Conservation (phyloP, 2,113 vertebrate genomes). For the Hemichromis elongatus region DNA sequence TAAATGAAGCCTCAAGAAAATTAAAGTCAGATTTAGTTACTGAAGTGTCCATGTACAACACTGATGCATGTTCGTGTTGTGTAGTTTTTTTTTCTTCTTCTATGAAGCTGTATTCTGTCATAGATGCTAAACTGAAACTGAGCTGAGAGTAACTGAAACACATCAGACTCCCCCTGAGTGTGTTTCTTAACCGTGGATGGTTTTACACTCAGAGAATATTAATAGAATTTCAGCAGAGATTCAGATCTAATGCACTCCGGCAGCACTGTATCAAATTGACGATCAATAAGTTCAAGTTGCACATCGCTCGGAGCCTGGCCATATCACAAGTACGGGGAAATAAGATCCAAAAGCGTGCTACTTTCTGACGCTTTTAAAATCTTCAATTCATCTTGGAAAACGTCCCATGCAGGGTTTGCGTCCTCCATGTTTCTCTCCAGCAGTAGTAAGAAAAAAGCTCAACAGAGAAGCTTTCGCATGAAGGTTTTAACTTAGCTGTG, state of each 20-base stretch:
- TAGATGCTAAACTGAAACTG: background rate
- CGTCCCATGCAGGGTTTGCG: background rate
- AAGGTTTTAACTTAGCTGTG: background rate
- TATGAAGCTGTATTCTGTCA: background rate
- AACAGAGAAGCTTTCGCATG: background rate
- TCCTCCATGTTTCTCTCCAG: background rate
- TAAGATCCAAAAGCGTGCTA: slow-evolving; percentile 6
- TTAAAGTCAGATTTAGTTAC: background rate
- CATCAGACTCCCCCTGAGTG: background rate
- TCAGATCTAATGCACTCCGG: slow-evolving; percentile 7
- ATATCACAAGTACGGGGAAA: slow-evolving; percentile 12
- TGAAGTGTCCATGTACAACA: background rate
- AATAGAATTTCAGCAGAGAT: slow-evolving; percentile 23
- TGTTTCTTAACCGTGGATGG: background rate
- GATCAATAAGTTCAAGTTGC: slow-evolving; percentile 45
- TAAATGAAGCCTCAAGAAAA: background rate
- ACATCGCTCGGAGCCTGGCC: background rate
- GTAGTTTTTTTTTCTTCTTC: background rate
- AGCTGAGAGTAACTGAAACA: background rate
- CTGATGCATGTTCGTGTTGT: background rate
- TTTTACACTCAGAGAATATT: slow-evolving; percentile 21
- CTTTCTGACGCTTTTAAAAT: background rate
- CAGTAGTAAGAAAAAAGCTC: background rate
- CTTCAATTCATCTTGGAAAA: background rate
- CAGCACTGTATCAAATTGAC: slow-evolving; percentile 32